phyloP scores from a whole-genome alignment of 2,113 vertebrate genomes.

The Typhlomys cinereus region DNA sequence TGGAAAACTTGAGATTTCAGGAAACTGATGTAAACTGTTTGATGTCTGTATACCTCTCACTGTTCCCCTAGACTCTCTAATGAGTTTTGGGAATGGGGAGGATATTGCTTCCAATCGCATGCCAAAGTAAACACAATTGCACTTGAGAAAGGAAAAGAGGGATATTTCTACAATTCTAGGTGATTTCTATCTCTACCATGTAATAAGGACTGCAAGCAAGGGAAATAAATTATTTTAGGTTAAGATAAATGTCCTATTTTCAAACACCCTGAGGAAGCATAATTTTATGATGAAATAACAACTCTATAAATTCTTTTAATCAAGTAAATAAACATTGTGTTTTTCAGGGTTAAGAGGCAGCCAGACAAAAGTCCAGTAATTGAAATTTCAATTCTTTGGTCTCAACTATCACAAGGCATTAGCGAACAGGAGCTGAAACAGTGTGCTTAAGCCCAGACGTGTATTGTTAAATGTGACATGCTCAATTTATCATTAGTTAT shows the following conservation, averaged over 20 bases:
- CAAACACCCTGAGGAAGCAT: constrained; percentile 17
- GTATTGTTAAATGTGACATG: constrained; percentile 98
- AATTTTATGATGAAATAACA: not conserved
- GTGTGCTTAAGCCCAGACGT: constrained; percentile 89
- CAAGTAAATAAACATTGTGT: constrained; percentile 56
- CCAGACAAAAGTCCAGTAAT: constrained; percentile 78
- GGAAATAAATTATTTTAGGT: not conserved
- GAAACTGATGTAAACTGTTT: constrained; percentile 56
- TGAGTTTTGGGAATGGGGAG: not conserved
- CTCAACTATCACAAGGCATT: constrained; percentile 85
- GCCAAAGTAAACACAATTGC: constrained; percentile 10
- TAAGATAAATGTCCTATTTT: constrained; percentile 2
- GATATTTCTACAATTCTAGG: not conserved
- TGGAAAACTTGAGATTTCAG: constrained; percentile 53
- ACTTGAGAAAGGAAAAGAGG: not conserved
- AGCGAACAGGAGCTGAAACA: constrained; percentile 81
- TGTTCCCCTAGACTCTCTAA: constrained; percentile 49
- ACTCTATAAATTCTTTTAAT: not conserved
- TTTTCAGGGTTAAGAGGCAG: constrained; percentile 70
- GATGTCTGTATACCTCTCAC: constrained; percentile 25
- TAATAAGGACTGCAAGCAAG: not conserved
- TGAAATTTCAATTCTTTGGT: constrained; percentile 82
- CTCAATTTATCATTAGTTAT: constrained; percentile 99
- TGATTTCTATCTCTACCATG: not conserved
- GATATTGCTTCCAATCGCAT: constrained; percentile 12